Base-by-base conservation (phyloP, 2,797 vertebrate genomes). In the Momotus momota region DNA sequence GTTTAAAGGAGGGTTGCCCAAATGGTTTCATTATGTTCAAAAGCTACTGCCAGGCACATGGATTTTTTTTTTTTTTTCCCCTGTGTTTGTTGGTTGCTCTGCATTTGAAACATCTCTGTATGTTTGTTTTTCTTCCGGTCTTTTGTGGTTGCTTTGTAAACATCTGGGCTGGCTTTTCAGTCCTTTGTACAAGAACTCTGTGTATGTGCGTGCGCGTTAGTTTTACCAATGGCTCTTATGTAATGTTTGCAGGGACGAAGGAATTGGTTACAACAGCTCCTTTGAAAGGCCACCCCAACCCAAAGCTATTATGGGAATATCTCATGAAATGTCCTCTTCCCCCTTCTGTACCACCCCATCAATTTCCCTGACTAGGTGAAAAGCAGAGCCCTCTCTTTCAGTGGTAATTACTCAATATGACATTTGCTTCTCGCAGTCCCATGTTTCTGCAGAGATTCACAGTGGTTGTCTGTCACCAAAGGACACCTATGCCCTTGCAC, bases 61-160 rank as follows among this genome's bases (percentile, higher is more conserved):
- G 62, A 43, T 73, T 2, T 78, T 86, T 93, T 91, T 73, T 52
- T 45, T 41, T 27, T 29, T 29, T 16, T 6, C 17, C 52, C 86
- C 86, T 84, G 14, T 81, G 86, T 84, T 94, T 88, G 77, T 77
- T 93, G 48, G 71, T 92, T 92, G 70, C 78, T 96, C 71, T 93
- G 92, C 88, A 58, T 96, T 93, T 94, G 35, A 94, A 96, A 88
- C n/a, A 54, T 96, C 81, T 91, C 90, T 96, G 83, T 90, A 91
- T 90, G 91, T 95, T 96, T 97, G 91, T 95, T 95, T 95, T 94
- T 92, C 86, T 96, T 96, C 88, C 90, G 88, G 93, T 87, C 93
- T 95, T 93, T 93, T 92, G 94, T 54, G 88, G 91, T 92, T 80
- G 78, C 93, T 96, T 95, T 96, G 95, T 94, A 96, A 97, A 96